These are phyloP conservation scores for Pollicipes pollicipes DNA, from an alignment of 1,140 invertebrate species.

Conservation along the genomic window DNA sequence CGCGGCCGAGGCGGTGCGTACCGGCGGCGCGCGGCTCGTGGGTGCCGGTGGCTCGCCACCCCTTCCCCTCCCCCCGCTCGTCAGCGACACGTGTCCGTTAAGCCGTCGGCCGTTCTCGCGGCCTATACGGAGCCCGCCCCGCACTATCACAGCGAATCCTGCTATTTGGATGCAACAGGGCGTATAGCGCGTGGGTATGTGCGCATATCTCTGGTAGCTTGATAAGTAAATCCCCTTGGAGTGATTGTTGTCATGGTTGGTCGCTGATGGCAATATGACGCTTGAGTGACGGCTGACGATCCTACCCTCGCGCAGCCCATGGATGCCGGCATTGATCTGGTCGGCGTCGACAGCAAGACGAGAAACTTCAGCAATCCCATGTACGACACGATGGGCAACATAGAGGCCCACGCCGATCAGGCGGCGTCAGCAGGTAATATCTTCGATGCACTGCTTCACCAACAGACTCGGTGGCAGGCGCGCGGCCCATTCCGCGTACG, in stretches of 20 bases:
- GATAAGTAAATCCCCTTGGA: constrained; percentile 26
- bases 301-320: too few relatives aligned
- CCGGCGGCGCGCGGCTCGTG: constrained; percentile 21
- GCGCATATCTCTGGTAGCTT: constrained; percentile 2
- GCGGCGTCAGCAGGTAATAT: constrained; percentile 11
- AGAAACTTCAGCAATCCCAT: constrained; percentile 89
- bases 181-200: not conserved
- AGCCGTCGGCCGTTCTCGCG: too few relatives aligned
- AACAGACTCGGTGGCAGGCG: too few relatives aligned
- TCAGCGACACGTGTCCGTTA: too few relatives aligned
- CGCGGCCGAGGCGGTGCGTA: constrained; percentile 25
- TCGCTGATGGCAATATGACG: constrained; percentile 19
- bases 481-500: too few relatives aligned
- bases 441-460: not conserved
- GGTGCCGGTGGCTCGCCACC: not conserved
- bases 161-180: too few relatives aligned
- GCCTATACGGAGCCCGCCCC: too few relatives aligned
- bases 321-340: constrained; percentile 57
- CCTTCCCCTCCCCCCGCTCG: not conserved
- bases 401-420: constrained; percentile 13
- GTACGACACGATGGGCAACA: constrained; percentile 53
- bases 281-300: too few relatives aligned
- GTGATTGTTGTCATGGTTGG: not conserved
- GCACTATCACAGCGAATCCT: too few relatives aligned
- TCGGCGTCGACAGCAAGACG: constrained; percentile 43